Evolutionary conservation across 2,113 vertebrate species (phyloP).

Genomic region (Promerops cafer): DNA sequence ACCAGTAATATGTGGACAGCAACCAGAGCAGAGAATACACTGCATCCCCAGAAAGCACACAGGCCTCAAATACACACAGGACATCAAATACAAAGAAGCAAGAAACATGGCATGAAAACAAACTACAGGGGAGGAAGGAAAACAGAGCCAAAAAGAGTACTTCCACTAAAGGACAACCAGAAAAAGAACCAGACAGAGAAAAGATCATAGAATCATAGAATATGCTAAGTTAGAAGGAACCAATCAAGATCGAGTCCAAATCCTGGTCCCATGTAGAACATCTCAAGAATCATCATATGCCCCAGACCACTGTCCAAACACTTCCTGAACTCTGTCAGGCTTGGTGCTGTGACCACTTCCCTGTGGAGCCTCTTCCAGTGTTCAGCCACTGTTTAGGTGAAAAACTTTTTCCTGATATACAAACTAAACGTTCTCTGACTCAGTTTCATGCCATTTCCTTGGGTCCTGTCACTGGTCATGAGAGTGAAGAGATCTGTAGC

Average conservation of each 20-base stretch:
- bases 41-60: not conserved
- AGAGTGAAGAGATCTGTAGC: not conserved
- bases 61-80: not conserved
- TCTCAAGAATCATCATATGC: not conserved
- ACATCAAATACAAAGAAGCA: not conserved
- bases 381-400: not conserved
- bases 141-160: not conserved
- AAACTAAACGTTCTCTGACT: not conserved
- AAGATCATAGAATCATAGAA: not conserved
- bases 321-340: not conserved
- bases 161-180: not conserved
- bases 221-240: not conserved
- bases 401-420: not conserved
- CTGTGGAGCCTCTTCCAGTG: not conserved
- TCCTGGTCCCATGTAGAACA: not conserved
- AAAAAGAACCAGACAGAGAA: not conserved
- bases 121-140: not conserved
- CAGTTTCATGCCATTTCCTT: not conserved
- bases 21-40: not conserved
- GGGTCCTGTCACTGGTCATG: fast-evolving
- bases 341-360: not conserved
- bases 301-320: not conserved
- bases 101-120: not conserved
- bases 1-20: not conserved
- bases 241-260: fast-evolving